A percentile compares a stretch with the other conserved stretches of the same genome.
phyloP scores from a whole-genome alignment of 2,888 invertebrate species.

The Macrophya annulata region DNA sequence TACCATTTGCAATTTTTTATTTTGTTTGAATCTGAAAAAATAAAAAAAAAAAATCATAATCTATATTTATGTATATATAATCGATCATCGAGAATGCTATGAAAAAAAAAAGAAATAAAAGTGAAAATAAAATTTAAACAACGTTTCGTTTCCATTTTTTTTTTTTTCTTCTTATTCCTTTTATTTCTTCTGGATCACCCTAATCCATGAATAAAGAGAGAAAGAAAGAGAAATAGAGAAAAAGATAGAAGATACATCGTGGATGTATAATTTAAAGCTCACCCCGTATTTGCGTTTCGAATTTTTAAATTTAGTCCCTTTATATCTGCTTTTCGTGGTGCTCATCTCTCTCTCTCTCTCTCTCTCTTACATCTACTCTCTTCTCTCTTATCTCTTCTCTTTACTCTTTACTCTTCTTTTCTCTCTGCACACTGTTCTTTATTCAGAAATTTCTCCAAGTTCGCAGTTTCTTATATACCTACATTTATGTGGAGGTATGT shows the following conservation, averaged over 20 bases:
- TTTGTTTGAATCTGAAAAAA: no score
- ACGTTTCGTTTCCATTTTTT: no score
- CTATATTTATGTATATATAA: no score
- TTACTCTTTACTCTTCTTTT: no score
- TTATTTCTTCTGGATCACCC: neutral
- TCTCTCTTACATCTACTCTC: neutral
- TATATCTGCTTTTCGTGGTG: neutral
- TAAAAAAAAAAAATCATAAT: no score
- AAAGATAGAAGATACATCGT: neutral
- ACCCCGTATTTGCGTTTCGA: slow-evolving; percentile 38
- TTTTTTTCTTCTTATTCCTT: neutral
- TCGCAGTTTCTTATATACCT: neutral
- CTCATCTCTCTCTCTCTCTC: neutral
- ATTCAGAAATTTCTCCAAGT: neutral
- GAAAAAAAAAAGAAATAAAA: neutral
- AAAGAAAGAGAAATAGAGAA: no score
- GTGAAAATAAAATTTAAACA: neutral
- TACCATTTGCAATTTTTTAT: no score
- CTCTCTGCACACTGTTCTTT: neutral
- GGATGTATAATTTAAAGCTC: slow-evolving; percentile 35
- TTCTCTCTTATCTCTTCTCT: neutral
- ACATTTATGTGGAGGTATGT: no score
- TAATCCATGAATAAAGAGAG: neutral
- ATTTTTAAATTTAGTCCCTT: slow-evolving; percentile 35
- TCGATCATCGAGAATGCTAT: no score